A percentile compares a stretch with the other conserved stretches of the same genome.
Conservation (phyloP, 2,888 invertebrate species). For the Atethmia centrago region DNA sequence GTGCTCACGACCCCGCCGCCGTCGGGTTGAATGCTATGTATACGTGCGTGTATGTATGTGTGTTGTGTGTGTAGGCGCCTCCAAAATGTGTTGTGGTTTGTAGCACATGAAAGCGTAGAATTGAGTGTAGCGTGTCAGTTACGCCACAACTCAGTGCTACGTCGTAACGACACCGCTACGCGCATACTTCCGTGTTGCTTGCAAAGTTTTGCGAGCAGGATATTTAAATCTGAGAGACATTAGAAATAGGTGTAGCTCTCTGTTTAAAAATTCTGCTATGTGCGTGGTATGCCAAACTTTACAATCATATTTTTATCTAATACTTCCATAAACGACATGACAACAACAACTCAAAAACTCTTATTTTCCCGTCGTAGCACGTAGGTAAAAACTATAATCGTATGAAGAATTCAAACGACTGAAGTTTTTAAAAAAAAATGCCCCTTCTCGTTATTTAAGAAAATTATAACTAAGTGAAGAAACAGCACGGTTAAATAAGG, state of each 20-base stretch:
- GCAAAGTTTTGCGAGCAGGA: neutral
- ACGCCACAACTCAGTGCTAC: neutral
- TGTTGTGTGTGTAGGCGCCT: neutral
- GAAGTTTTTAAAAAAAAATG: no score
- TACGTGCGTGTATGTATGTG: no score
- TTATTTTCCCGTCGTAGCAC: no score
- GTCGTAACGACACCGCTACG: neutral
- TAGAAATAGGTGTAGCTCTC: neutral
- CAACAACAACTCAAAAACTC: neutral
- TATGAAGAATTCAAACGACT: no score
- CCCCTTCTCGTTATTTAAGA: no score
- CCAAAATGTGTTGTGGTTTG: neutral
- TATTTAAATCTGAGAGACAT: neutral
- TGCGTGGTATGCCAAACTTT: neutral
- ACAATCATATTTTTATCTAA: neutral
- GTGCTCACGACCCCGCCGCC: no score
- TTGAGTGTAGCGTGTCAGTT: neutral
- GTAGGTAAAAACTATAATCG: no score
- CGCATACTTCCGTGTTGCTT: neutral
- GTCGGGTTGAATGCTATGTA: neutral
- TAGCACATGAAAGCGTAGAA: neutral
- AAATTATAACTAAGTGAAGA: no score
- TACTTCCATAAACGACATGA: neutral
- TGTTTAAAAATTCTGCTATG: neutral
- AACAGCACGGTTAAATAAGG: rapidly evolving